Evolutionary conservation across 2,888 invertebrate genomes (phyloP).

Genomic region (Sylvicola cinctus): DNA sequence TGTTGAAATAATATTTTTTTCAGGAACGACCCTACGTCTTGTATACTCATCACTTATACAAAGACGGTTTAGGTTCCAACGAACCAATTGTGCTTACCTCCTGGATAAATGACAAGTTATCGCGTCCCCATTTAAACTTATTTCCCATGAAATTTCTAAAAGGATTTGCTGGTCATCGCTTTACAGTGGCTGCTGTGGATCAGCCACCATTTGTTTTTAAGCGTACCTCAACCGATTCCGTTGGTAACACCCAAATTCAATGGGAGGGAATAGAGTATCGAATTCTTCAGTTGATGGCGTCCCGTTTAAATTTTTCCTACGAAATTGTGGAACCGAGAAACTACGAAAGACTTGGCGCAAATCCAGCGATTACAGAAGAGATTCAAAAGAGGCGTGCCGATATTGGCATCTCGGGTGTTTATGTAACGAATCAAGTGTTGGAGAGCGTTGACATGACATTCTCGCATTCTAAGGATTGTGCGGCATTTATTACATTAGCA

Average conservation of each 20-base stretch:
- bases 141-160: constrained; percentile 45
- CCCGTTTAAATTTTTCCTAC: constrained; percentile 47
- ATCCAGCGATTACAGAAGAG: constrained; percentile 31
- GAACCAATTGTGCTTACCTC: constrained; percentile 43
- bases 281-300: constrained; percentile 36
- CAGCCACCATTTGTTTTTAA: constrained; percentile 55
- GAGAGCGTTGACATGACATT: constrained; percentile 36
- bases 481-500: constrained; percentile 51
- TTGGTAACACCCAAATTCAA: constrained; percentile 14
- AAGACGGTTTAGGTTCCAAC: constrained; percentile 53
- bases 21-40: constrained; percentile 49
- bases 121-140: constrained; percentile 36
- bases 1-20: too few relatives aligned
- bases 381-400: constrained; percentile 34
- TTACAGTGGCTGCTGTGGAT: constrained; percentile 43
- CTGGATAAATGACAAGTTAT: constrained; percentile 42
- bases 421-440: constrained; percentile 31
- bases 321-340: constrained; percentile 41
- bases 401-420: constrained; percentile 52
- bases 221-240: constrained; percentile 13
- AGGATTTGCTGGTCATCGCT: constrained; percentile 57
- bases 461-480: constrained; percentile 53
- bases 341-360: constrained; percentile 17
- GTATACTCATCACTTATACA: constrained; percentile 52
- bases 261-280: constrained; percentile 58